A percentile compares a stretch with the other conserved stretches of the same genome.
phyloP scores from a whole-genome alignment of 2,797 vertebrate genomes.

The Gymnothorax javanicus region DNA sequence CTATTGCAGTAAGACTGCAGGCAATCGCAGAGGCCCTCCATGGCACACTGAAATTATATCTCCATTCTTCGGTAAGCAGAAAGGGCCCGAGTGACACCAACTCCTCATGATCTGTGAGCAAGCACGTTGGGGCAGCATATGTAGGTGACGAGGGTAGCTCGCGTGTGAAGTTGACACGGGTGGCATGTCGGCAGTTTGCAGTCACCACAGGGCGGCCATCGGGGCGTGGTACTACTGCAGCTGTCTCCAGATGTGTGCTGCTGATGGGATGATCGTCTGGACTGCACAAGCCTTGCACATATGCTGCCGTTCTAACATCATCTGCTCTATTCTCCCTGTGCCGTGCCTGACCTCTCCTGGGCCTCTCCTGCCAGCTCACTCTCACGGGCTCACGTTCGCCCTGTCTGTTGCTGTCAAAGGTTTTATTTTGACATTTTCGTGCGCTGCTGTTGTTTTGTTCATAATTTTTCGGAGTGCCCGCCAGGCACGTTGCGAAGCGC shows the following conservation, averaged over 20 bases:
- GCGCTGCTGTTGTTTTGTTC: neutral
- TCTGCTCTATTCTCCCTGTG: neutral
- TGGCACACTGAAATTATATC: neutral
- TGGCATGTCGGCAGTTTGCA: neutral
- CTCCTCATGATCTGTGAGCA: neutral
- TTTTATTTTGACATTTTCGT: neutral
- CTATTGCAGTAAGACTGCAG: neutral
- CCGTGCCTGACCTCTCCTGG: neutral
- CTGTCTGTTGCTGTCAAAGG: neutral
- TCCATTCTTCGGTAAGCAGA: neutral
- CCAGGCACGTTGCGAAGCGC: neutral
- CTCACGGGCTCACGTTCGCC: neutral
- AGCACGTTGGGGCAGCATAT: neutral
- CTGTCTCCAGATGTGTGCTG: neutral
- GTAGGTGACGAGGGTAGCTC: neutral
- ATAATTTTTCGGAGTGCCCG: neutral
- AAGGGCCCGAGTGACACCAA: neutral
- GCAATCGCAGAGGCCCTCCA: neutral
- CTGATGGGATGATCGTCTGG: neutral
- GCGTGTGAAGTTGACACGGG: neutral
- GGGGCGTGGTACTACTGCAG: neutral
- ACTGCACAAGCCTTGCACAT: neutral
- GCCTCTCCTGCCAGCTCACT: neutral
- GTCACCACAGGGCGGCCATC: neutral
- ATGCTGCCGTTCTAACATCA: neutral